These are phyloP conservation scores for Zosterops japonicus DNA, from an alignment of 2,113 vertebrate genomes.

Conservation along the genomic window DNA sequence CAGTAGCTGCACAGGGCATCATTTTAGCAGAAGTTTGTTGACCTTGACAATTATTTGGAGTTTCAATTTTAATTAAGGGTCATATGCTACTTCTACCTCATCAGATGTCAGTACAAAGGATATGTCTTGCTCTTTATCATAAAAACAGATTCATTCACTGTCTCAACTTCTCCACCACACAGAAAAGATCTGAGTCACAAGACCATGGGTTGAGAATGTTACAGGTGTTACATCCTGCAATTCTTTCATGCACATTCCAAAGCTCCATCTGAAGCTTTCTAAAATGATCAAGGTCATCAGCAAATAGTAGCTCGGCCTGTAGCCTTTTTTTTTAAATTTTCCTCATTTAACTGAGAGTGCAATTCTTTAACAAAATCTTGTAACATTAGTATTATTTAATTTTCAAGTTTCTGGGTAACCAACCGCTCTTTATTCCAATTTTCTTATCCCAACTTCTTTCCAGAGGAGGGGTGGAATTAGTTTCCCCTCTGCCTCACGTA, in stretches of 20 bases:
- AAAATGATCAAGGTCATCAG: background rate
- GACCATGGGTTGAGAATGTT: too few relatives aligned
- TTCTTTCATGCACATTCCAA: background rate
- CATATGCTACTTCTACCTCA: accelerated
- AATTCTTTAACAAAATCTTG: background rate
- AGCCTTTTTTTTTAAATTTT: background rate
- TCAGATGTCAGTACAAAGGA: background rate
- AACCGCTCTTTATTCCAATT: background rate
- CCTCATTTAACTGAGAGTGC: background rate
- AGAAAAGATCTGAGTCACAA: background rate
- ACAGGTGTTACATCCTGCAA: background rate
- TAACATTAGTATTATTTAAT: background rate
- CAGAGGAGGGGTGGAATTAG: background rate
- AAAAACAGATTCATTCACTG: background rate
- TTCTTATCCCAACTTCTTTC: too few relatives aligned
- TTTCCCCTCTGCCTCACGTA: too few relatives aligned
- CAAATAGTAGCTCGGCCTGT: background rate
- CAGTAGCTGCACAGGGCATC: too few relatives aligned
- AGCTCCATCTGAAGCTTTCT: background rate
- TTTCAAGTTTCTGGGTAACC: background rate
- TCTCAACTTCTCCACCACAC: background rate
- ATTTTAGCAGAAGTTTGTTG: background rate
- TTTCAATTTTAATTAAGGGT: background rate
- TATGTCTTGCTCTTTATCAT: background rate
- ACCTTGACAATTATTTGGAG: background rate